phyloP scores from a whole-genome alignment of 2,797 vertebrate species.

The Salarias fasciatus region DNA sequence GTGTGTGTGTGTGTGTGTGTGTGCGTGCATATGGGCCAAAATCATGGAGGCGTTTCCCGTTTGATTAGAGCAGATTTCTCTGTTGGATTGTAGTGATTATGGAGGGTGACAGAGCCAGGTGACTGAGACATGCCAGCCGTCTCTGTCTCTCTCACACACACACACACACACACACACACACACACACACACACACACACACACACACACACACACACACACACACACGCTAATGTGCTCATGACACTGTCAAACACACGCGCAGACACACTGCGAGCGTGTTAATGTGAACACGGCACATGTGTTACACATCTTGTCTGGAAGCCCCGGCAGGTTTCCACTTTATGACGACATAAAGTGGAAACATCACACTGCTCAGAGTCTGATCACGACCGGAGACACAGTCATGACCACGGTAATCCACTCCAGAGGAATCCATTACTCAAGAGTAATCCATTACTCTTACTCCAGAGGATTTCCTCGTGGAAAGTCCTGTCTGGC shows the following conservation, averaged over 20 bases:
- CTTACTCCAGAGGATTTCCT: too few relatives aligned
- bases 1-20: too few relatives aligned
- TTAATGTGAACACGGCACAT: constrained; percentile 18
- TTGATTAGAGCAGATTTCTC: constrained; percentile 70
- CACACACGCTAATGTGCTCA: constrained; percentile 20
- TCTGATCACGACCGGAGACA: too few relatives aligned
- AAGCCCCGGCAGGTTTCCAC: not conserved
- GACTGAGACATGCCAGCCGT: constrained; percentile 48
- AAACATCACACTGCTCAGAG: too few relatives aligned
- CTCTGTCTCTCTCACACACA: constrained; percentile 1
- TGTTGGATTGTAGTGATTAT: constrained; percentile 70
- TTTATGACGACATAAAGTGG: too few relatives aligned
- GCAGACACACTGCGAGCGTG: not conserved
- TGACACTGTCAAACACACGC: too few relatives aligned
- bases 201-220: constrained; percentile 23
- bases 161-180: constrained; percentile 7
- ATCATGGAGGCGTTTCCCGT: constrained; percentile 66
- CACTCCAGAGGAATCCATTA: too few relatives aligned
- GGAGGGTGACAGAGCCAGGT: constrained; percentile 60
- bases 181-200: constrained; percentile 5
- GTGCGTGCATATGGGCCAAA: too few relatives aligned
- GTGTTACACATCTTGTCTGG: constrained; percentile 16
- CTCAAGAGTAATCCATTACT: too few relatives aligned
- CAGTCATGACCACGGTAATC: too few relatives aligned
- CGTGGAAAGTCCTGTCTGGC: too few relatives aligned